Base-by-base conservation (phyloP, 1,140 invertebrate species). In the Oedothorax gibbosus region DNA sequence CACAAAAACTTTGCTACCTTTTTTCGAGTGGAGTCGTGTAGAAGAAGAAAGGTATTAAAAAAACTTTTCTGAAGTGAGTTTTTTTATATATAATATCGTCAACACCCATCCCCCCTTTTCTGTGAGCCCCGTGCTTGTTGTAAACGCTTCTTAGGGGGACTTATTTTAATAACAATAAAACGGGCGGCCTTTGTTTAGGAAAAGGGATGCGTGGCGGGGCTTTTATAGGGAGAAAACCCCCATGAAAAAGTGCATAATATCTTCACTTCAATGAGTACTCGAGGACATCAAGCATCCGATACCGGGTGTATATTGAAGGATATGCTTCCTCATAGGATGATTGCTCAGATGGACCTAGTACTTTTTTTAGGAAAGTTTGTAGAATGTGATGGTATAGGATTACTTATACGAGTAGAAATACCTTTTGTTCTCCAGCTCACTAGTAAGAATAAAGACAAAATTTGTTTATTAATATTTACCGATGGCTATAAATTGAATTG, bases 91-190 rank as follows among this genome's bases (percentile, higher is more conserved):
- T 21, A 12, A 53, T 35, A 14, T 0, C 35, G 21, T 0, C 72
- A n/a, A n/a, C 53, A 14, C 49, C 18, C 21, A 8, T 65, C 60
- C 35, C 12, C 62, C 35, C 49, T 50, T 20, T 64, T 18, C 54
- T 64, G 18, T 7, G 20, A 78, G 68, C 49, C 35, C 21, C 62
- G 11, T 51, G 49, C 56, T 49, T 15, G 64, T 66, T 79, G 77
- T 79, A 79, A 79, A 56, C 51, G 77, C 62, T 68, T 35, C 35
- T 35, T 35, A 35, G 62, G 18, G 77, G 54, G 64, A 79, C 77
- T 79, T 54, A 79, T 79, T 79, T 79, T 79, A 79, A 79, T 79
- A 79, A 79, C 77, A 79, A 79, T 79, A 79, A 68, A 79, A 79
- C 64, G 60, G 35, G 35, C 35, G 21, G 18, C 18, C 76, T 68